A percentile compares a stretch with the other conserved stretches of the same genome.
Conservation (phyloP, 2,113 vertebrate genomes). For the Platichthys flesus region DNA sequence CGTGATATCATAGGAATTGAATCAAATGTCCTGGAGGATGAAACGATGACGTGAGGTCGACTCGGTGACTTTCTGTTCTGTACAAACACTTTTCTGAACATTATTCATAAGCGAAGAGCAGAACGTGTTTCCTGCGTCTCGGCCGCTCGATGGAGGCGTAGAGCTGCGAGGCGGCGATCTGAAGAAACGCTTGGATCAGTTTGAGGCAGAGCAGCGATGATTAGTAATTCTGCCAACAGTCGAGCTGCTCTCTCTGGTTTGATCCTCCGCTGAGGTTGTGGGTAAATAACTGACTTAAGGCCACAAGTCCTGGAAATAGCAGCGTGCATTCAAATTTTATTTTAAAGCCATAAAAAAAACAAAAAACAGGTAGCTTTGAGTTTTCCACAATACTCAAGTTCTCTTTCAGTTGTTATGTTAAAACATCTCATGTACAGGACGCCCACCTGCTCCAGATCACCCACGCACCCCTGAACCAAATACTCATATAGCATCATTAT, state of each 20-base stretch:
- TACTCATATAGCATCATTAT: too few species aligned
- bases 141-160: background rate
- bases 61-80: background rate
- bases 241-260: background rate
- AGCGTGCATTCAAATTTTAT: background rate
- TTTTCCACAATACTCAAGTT: too few species aligned
- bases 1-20: too few species aligned
- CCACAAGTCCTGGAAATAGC: background rate
- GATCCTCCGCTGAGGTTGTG: constrained; percentile 9
- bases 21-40: too few species aligned
- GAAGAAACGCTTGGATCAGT: constrained; percentile 1
- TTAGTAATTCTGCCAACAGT: constrained; percentile 27
- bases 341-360: background rate
- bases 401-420: background rate
- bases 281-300: background rate
- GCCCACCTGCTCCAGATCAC: constrained; percentile 23
- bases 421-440: too few species aligned
- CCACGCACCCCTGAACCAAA: background rate
- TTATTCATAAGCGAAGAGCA: background rate
- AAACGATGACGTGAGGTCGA: background rate
- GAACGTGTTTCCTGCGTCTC: background rate
- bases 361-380: too few species aligned
- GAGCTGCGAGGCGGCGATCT: background rate
- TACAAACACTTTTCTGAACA: too few species aligned
- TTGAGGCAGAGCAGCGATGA: constrained; percentile 4